Base-by-base conservation (phyloP, 2,888 invertebrate genomes). In the Eudemis profundana region DNA sequence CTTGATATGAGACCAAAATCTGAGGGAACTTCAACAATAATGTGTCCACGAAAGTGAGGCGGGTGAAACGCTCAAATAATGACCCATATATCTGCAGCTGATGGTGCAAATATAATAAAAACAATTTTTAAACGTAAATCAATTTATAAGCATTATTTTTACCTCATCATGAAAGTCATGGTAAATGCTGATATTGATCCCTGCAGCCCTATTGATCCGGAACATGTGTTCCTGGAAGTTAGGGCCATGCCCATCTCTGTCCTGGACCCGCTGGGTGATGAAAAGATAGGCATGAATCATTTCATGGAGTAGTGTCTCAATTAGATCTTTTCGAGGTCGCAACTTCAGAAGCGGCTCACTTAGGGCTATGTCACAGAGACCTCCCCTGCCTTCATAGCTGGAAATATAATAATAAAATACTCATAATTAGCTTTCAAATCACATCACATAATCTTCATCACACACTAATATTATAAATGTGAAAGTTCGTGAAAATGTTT, bases 201-300 rank as follows among this genome's bases (percentile, higher is more conserved):
- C 98, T 3, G 98, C 96, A 69, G 94, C 93, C 68, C 93, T 91
- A 85, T 99, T 99, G 66, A 99, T 99, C 68, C 98, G 94, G 69
- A 95, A 81, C 99, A 99, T 99, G 76, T 99, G 98, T 61, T 95
- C 94, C 72, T 96, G 94, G 82, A 99, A 99, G 79, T 97, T 96
- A 0, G 98, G 98, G 0, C 99, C 99, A 86, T 99, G 99, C 0
- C 97, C 98, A 84, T 98, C 97, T 74, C 98, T 94, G 77, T 99
- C 98, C 76, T 95, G 93, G 74, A 97, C 95, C 72, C 96, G 95
- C 70, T 95, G 93, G 0, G 97, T 96, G 0, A 99, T 94, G 89
- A 99, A 99, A 68, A 99, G 94, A 83, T 94, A 99, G 0, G 99
- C 99, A 85, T 99, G 99, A 69, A 99, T 99, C 99, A 99, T 99